These are phyloP conservation scores for Brachyistius frenatus DNA, from an alignment of 2,113 vertebrate genomes.

Conservation along the genomic window DNA sequence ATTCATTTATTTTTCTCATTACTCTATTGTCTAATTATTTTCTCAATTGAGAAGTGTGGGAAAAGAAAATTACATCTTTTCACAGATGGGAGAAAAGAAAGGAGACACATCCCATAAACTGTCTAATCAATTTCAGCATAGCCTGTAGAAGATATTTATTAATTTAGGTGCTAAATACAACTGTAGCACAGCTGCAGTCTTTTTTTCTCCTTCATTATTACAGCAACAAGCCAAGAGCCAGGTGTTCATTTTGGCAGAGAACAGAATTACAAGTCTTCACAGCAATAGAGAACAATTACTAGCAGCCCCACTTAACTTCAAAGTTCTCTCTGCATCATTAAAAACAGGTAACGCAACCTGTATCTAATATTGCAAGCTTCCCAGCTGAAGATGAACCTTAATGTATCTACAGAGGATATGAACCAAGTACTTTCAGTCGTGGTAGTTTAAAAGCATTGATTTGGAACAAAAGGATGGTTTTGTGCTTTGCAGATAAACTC, in stretches of 20 bases:
- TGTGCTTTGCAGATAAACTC: too few species aligned
- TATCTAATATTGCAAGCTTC: slow-evolving; percentile 32
- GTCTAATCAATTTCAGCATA: slow-evolving; percentile 67
- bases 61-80: slow-evolving; percentile 58
- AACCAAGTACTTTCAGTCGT: background rate
- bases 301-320: slow-evolving; percentile 67
- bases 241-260: slow-evolving; percentile 74
- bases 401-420: slow-evolving; percentile 7
- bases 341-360: slow-evolving; percentile 56
- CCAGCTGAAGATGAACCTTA: slow-evolving; percentile 14
- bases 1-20: slow-evolving; percentile 51
- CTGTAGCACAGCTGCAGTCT: slow-evolving; percentile 59
- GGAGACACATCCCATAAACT: slow-evolving; percentile 60
- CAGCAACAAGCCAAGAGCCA: slow-evolving; percentile 65
- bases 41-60: slow-evolving; percentile 28
- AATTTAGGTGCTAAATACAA: slow-evolving; percentile 61
- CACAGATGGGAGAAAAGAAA: slow-evolving; percentile 60
- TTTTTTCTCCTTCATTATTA: slow-evolving; percentile 47
- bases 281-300: slow-evolving; percentile 64
- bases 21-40: slow-evolving; percentile 58
- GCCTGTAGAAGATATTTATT: slow-evolving; percentile 62
- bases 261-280: slow-evolving; percentile 47
- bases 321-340: slow-evolving; percentile 55
- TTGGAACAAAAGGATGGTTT: too few species aligned
- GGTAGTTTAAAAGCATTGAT: background rate